Base-by-base conservation (phyloP, 2,888 invertebrate genomes). In the Acrocyrtus sp. region DNA sequence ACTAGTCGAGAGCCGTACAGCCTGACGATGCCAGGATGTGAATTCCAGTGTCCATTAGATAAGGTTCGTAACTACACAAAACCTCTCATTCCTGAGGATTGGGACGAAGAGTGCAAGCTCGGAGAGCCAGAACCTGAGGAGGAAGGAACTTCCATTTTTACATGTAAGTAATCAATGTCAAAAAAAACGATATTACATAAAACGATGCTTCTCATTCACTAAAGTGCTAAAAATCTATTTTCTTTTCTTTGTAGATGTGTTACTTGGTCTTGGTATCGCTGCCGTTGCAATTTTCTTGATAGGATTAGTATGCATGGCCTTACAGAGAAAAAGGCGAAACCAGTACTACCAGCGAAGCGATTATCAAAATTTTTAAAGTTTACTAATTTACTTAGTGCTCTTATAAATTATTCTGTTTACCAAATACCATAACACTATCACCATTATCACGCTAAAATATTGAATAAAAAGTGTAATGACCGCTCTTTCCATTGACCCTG, bases 71-170 rank as follows among this genome's bases (percentile, higher is more conserved):
- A 57, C n/a, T 54, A 60, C n/a, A 27, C 65, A 0, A 57, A 69
- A 19, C 60, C 65, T 0, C 41, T 77, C 1, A 68, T 77, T 51
- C 77, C 74, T 1, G 43, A 57, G 3, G 27, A 74, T 21, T 77
- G 74, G 77, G 72, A 68, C 1, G 39, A 22, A 4, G 77, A 77
- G 53, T 77, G 77, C 29, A 56, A 72, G 45, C 39, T 57, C 6
- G 3, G 43, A 1, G 50, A 43, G 12, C 56, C 63, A 10, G 21
- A 3, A 12, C 60, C 68, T 43, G 34, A 4, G 1, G 50, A 51
- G 5, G 39, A 62, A 17, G 24, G 24, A 5, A 63, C 58, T 15
- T 58, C 70, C 1, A 26, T 51, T 6, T 63, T 72, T 45, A 58
- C 58, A 22, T 72, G 70, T 72, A 72, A 17, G 34, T 34, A 34